These are phyloP conservation scores for Perognathus longimembris DNA, from an alignment of 2,113 vertebrate species.

Conservation along the genomic window DNA sequence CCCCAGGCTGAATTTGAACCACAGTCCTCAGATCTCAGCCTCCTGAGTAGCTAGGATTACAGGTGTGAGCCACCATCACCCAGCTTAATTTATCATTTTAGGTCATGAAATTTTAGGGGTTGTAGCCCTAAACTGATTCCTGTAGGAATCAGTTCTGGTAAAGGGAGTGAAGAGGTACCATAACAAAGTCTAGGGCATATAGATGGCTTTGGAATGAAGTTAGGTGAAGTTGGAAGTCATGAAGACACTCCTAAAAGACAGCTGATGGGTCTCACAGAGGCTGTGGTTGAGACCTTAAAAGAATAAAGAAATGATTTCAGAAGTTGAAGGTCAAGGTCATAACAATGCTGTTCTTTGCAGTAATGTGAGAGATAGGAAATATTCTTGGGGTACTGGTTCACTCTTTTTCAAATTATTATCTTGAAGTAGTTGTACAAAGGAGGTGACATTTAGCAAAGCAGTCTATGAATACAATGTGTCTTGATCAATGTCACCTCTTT, in stretches of 20 bases:
- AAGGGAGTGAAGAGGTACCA: background rate
- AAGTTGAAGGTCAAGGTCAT: background rate
- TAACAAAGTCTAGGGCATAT: background rate
- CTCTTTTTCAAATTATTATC: too few relatives aligned
- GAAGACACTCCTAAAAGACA: background rate
- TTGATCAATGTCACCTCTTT: too few relatives aligned
- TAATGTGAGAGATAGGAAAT: background rate
- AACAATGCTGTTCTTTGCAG: background rate
- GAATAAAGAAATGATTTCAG: background rate
- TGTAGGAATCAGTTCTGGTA: background rate
- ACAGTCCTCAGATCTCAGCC: too few relatives aligned
- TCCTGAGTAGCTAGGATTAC: too few relatives aligned
- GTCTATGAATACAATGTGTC: too few relatives aligned
- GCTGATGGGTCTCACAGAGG: background rate
- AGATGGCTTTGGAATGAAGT: background rate
- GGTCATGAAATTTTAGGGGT: background rate
- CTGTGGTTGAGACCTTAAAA: background rate
- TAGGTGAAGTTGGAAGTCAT: background rate
- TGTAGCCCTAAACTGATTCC: background rate
- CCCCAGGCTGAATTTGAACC: too few relatives aligned
- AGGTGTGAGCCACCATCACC: too few relatives aligned
- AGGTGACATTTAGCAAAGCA: too few relatives aligned
- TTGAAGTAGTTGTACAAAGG: too few relatives aligned
- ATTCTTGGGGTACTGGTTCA: too few relatives aligned
- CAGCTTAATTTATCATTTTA: background rate